phyloP scores from a whole-genome alignment of 2,888 invertebrate genomes.

The Nemoura dubitans region DNA sequence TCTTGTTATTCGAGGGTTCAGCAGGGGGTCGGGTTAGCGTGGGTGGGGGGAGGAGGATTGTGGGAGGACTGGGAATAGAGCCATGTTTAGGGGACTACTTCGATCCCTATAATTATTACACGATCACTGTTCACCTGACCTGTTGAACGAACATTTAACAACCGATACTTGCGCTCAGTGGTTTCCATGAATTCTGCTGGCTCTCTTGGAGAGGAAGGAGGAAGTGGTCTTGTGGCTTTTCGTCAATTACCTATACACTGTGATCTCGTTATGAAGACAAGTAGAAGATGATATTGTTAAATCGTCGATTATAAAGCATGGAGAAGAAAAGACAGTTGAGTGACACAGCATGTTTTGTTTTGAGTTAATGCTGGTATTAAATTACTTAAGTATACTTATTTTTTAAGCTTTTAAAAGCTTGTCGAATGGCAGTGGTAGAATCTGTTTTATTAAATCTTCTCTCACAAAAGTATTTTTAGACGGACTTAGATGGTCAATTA shows the following conservation, averaged over 20 bases:
- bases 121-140: background rate
- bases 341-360: background rate
- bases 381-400: no score
- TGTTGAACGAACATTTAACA: background rate
- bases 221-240: background rate
- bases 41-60: background rate
- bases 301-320: background rate
- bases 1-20: background rate
- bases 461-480: no score
- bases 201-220: background rate
- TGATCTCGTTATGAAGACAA: background rate
- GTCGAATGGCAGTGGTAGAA: no score
- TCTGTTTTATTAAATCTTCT: no score
- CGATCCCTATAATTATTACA: conserved; percentile 12
- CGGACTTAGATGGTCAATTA: no score
- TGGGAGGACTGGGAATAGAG: conserved; percentile 3
- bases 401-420: no score
- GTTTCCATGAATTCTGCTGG: background rate
- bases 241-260: no score
- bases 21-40: background rate
- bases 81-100: conserved; percentile 7
- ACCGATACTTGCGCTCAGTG: background rate
- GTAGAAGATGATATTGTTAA: background rate
- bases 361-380: no score
- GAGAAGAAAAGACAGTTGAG: background rate